Conservation (phyloP, 2,113 vertebrate genomes). For the Limnothrissa miodon region DNA sequence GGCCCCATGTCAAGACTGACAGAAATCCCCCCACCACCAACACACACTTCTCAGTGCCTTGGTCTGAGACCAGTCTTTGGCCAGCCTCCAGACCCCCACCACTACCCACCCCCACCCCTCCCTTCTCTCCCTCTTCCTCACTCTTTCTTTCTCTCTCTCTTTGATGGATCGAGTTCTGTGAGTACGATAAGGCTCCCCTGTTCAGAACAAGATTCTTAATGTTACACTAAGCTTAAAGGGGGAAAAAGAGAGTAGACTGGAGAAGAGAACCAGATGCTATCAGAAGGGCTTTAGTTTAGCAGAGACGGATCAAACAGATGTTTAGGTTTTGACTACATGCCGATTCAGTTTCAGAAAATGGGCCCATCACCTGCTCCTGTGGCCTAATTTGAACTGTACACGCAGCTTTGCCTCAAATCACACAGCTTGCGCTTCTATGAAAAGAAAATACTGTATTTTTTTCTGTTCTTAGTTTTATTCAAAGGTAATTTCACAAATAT, state of each 20-base stretch:
- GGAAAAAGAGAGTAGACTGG: neutral
- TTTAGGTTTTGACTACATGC: neutral
- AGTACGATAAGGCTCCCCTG: neutral
- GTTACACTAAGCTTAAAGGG: neutral
- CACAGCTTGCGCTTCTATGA: neutral
- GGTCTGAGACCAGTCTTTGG: neutral
- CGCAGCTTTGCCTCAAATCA: neutral
- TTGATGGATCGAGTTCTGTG: neutral
- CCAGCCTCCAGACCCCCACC: neutral
- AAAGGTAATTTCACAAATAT: too few species aligned
- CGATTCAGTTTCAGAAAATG: neutral
- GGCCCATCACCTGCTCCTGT: neutral
- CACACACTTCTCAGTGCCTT: neutral
- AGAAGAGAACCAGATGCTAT: neutral
- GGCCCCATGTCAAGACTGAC: constrained; percentile 39
- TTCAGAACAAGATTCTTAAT: neutral
- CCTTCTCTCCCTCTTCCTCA: neutral
- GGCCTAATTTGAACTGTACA: neutral
- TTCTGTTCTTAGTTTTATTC: too few species aligned
- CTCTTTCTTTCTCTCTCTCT: neutral
- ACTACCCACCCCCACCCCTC: too few species aligned
- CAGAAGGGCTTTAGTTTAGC: neutral
- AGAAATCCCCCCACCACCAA: neutral
- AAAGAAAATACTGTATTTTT: neutral
- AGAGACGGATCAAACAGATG: constrained; percentile 7